Percentiles rank a stretch among this genome's conserved stretches.
Evolutionary conservation across 2,888 invertebrate genomes (phyloP).

Genomic region (Boloria euphrosyne): DNA sequence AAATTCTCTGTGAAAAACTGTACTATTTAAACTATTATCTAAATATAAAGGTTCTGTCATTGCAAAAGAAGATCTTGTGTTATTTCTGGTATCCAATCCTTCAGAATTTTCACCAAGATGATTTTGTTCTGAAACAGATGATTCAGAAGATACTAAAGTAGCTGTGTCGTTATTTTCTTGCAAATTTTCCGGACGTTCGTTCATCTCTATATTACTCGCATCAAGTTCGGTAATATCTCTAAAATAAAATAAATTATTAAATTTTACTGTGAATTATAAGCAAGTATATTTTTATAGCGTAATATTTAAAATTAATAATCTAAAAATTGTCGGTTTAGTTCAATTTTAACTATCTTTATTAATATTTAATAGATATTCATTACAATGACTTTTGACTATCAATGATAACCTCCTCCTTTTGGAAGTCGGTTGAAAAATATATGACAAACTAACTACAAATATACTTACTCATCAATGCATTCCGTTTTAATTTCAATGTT

Average conservation of each 20-base stretch:
- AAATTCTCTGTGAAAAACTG: slow-evolving; percentile 58
- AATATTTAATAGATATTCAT: not conserved
- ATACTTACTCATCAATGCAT: slow-evolving; percentile 72
- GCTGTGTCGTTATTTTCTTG: slow-evolving; percentile 44
- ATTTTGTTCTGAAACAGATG: slow-evolving; percentile 54
- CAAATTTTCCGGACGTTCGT: slow-evolving; percentile 42
- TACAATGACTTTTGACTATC: not conserved
- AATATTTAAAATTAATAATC: too few species aligned
- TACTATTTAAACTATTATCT: slow-evolving; percentile 44
- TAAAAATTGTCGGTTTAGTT: too few species aligned
- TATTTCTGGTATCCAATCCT: slow-evolving; percentile 38
- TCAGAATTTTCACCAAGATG: slow-evolving; percentile 51
- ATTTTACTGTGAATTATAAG: not conserved
- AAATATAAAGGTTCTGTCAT: slow-evolving; percentile 53
- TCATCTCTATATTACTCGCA: slow-evolving; percentile 25
- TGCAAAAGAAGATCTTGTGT: slow-evolving; percentile 35
- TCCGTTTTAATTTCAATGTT: slow-evolving; percentile 74
- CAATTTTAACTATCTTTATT: too few species aligned
- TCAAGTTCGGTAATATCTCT: slow-evolving; percentile 45
- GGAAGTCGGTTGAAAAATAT: too few species aligned
- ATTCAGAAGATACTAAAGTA: slow-evolving; percentile 50
- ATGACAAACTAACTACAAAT: not conserved
- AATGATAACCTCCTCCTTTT: too few species aligned
- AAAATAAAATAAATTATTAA: slow-evolving; percentile 5
- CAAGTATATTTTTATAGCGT: too few species aligned